Evolutionary conservation across 2,113 vertebrate species (phyloP).

Genomic region (Oophaga pumilio): DNA sequence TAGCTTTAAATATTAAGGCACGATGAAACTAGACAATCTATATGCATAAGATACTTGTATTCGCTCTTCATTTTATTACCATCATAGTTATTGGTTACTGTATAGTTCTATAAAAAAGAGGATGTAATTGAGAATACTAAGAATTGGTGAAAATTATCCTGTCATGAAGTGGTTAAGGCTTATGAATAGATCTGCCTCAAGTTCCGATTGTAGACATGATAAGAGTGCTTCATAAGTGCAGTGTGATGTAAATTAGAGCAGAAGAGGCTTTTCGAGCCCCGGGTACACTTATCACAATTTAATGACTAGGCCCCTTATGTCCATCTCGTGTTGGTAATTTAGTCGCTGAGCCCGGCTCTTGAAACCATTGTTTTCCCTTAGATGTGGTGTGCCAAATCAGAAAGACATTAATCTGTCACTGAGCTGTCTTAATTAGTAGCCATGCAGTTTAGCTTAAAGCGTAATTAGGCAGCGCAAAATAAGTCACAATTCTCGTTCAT

Average conservation of each 20-base stretch:
- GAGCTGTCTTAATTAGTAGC: conserved; percentile 48
- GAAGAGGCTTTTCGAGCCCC: background rate
- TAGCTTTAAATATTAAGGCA: too few species aligned
- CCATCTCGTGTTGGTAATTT: conserved; percentile 27
- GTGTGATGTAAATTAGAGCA: conserved; percentile 31
- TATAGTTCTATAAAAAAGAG: background rate
- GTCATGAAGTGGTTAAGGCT: background rate
- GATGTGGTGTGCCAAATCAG: conserved; percentile 41
- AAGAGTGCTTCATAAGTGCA: conserved; percentile 22
- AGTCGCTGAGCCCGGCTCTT: conserved; percentile 7
- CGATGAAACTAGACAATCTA: too few species aligned
- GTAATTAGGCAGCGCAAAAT: conserved; percentile 34
- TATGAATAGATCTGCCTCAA: background rate
- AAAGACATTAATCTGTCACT: conserved; percentile 54
- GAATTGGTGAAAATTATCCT: background rate
- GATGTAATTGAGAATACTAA: background rate
- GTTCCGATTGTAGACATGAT: conserved; percentile 5
- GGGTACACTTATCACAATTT: conserved; percentile 27
- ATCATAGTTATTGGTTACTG: background rate
- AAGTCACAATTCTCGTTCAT: background rate
- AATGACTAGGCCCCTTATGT: conserved; percentile 40
- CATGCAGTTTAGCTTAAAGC: conserved; percentile 48
- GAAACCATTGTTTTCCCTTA: conserved; percentile 39
- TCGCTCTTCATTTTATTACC: background rate
- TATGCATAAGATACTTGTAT: too few species aligned